phyloP scores from a whole-genome alignment of 2,113 vertebrate genomes.

The Martes martes region DNA sequence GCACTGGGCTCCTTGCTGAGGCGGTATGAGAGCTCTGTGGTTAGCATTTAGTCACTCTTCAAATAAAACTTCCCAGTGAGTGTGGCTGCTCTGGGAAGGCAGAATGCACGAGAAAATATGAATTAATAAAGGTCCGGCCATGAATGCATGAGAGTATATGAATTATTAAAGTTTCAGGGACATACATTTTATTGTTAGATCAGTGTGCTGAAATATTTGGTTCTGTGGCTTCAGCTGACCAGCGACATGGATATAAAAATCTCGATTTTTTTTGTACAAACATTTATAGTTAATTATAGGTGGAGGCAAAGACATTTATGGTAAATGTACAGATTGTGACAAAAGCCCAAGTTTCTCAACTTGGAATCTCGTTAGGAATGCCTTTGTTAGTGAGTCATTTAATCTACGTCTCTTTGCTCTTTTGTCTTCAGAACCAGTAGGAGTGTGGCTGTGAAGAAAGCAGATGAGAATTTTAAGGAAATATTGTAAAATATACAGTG shows the following conservation, averaged over 20 bases:
- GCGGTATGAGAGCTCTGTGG: background rate
- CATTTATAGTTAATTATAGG: background rate
- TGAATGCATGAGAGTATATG: background rate
- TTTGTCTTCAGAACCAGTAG: background rate
- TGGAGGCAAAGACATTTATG: background rate
- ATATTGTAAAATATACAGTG: background rate
- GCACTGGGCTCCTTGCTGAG: background rate
- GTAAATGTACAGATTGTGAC: slow-evolving; percentile 21
- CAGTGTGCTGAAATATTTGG: background rate
- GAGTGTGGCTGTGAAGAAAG: background rate
- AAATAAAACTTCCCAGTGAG: background rate
- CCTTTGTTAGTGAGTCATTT: slow-evolving; percentile 2
- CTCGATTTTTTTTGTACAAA: background rate
- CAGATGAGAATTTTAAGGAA: background rate
- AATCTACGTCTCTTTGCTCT: background rate
- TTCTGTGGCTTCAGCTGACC: background rate
- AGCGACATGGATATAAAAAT: background rate
- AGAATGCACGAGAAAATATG: background rate
- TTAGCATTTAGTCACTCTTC: background rate
- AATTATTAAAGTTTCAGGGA: background rate
- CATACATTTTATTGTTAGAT: background rate
- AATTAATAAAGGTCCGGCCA: background rate
- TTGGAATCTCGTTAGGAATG: background rate
- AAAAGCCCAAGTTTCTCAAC: background rate
- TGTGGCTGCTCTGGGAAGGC: background rate